These are phyloP conservation scores for Nesoenas mayeri DNA, from an alignment of 2,113 vertebrate species.

Conservation along the genomic window DNA sequence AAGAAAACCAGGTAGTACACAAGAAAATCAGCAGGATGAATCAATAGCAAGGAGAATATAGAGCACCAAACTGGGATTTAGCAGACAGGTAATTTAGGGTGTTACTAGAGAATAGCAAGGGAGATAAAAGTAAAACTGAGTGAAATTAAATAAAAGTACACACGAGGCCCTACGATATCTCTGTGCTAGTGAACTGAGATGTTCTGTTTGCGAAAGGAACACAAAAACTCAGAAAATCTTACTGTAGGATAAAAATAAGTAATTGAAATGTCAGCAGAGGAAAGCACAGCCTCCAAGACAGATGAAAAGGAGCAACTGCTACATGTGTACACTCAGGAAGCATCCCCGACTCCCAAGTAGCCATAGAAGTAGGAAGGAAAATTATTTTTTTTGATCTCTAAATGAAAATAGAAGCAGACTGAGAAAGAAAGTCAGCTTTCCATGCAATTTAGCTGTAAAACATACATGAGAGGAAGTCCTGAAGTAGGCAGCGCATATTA, in stretches of 20 bases:
- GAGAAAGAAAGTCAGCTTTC: background rate
- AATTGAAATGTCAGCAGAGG: background rate
- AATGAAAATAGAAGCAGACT: background rate
- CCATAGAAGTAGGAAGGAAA: background rate
- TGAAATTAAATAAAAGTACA: background rate
- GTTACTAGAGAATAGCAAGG: background rate
- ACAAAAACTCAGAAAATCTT: background rate
- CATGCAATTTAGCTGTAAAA: background rate
- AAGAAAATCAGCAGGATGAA: background rate
- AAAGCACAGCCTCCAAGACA: background rate
- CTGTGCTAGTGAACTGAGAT: background rate
- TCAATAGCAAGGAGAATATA: background rate
- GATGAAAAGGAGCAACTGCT: background rate
- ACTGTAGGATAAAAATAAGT: background rate
- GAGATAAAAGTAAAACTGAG: background rate
- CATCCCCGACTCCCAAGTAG: background rate
- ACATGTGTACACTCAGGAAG: background rate
- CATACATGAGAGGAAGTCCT: background rate
- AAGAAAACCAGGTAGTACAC: background rate
- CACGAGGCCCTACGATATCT: background rate
- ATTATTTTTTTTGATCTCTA: background rate
- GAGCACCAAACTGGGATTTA: background rate
- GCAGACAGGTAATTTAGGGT: conserved; percentile 18
- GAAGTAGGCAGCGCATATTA: background rate
- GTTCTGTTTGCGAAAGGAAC: background rate